phyloP scores from a whole-genome alignment of 2,797 vertebrate genomes.

The Allobates femoralis region DNA sequence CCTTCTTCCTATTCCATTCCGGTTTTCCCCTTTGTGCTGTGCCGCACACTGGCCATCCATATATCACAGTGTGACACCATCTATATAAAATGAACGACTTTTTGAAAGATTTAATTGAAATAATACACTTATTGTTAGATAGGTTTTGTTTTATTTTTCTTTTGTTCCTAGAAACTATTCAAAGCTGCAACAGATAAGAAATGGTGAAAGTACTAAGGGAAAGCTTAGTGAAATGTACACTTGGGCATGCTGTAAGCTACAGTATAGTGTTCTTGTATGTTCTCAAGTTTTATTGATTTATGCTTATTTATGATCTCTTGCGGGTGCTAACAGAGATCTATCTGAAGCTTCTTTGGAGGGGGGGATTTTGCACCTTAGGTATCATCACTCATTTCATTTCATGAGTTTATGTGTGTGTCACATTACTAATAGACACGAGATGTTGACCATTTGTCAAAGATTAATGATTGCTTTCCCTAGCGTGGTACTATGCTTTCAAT shows the following conservation, averaged over 20 bases:
- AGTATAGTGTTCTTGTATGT: neutral
- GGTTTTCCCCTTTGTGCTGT: too few relatives aligned
- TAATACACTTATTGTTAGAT: neutral
- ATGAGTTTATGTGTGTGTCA: neutral
- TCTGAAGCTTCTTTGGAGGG: conserved; percentile 28
- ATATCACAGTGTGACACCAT: too few relatives aligned
- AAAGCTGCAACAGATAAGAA: neutral
- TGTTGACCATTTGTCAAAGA: conserved; percentile 22
- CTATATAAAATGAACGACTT: neutral
- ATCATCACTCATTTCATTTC: conserved; percentile 31
- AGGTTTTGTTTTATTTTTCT: neutral
- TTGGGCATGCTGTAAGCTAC: neutral
- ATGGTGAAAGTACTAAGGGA: neutral
- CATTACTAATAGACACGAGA: conserved; percentile 21
- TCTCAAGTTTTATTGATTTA: conserved; percentile 35
- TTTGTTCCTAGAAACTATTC: neutral
- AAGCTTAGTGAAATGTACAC: neutral
- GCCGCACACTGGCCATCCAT: too few relatives aligned
- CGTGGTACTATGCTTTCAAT: conserved; percentile 8
- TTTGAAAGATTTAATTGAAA: neutral
- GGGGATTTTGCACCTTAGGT: neutral
- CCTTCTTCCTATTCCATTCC: too few relatives aligned
- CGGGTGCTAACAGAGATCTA: conserved; percentile 15
- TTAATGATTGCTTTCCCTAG: conserved; percentile 11
- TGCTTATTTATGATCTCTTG: conserved; percentile 17